phyloP scores from a whole-genome alignment of 2,797 vertebrate species.

The Esox masquinongy region DNA sequence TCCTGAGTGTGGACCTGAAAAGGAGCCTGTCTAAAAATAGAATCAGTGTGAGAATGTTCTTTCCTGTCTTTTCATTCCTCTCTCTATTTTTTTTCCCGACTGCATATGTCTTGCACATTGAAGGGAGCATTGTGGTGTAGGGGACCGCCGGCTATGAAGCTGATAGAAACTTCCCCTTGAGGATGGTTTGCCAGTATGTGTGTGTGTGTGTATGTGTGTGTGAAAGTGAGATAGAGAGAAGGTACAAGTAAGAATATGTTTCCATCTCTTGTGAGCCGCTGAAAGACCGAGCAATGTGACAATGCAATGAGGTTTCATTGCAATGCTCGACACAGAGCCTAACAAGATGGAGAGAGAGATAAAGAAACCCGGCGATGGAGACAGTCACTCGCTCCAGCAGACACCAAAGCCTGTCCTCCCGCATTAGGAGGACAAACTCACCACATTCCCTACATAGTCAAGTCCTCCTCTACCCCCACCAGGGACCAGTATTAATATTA shows the following conservation, averaged over 20 bases:
- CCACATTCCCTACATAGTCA: background rate
- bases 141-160: conserved; percentile 4
- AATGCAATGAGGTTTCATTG: background rate
- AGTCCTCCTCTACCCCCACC: background rate
- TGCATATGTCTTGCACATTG: background rate
- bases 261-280: background rate
- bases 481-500: background rate
- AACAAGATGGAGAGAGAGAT: conserved; percentile 2
- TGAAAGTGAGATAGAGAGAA: conserved; percentile 9
- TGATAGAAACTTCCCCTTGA: conserved; percentile 3
- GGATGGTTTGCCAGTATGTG: conserved; percentile 28
- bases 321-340: background rate
- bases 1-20: conserved; percentile 11
- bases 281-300: background rate
- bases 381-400: background rate
- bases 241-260: conserved; percentile 29
- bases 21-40: conserved; percentile 33
- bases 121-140: background rate
- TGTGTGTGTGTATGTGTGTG: conserved; percentile 15
- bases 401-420: background rate
- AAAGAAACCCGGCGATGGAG: background rate
- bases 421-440: conserved; percentile 3
- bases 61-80: conserved; percentile 14
- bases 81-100: conserved; percentile 3
- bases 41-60: conserved; percentile 9